Evolutionary conservation across 2,113 vertebrate genomes (phyloP).

Genomic region (Mustelus asterias): DNA sequence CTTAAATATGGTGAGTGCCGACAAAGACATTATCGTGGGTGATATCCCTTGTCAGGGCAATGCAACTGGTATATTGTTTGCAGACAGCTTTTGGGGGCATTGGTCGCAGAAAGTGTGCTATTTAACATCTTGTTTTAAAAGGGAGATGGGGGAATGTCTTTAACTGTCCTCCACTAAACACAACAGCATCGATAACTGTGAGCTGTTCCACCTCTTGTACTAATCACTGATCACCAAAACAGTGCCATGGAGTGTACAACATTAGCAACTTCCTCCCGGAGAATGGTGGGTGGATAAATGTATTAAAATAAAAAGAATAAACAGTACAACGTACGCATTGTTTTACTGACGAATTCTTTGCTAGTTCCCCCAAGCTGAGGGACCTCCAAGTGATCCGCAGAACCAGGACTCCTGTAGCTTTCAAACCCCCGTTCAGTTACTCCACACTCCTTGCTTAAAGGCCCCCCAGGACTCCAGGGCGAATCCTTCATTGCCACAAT

Average conservation of each 20-base stretch:
- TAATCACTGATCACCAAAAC: not conserved
- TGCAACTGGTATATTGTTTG: not conserved
- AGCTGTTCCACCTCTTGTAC: not conserved
- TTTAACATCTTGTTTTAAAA: not conserved
- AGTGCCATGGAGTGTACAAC: not conserved
- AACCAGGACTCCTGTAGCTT: too few species aligned
- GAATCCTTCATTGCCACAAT: too few species aligned
- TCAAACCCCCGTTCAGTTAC: too few species aligned
- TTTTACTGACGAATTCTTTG: not conserved
- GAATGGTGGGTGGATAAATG: not conserved
- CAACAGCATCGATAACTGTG: not conserved
- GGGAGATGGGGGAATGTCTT: not conserved
- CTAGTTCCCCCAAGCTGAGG: too few species aligned
- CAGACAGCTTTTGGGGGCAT: not conserved
- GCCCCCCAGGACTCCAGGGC: too few species aligned
- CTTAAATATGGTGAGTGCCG: not conserved
- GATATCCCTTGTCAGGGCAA: not conserved
- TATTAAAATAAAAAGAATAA: not conserved
- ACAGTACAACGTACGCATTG: not conserved
- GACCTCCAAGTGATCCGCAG: too few species aligned
- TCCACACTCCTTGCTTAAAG: too few species aligned
- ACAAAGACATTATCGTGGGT: not conserved
- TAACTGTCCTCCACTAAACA: not conserved
- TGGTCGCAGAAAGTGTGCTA: not conserved
- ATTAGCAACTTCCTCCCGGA: not conserved